Base-by-base conservation (phyloP, 2,113 vertebrate species). In the Asarcornis scutulata region DNA sequence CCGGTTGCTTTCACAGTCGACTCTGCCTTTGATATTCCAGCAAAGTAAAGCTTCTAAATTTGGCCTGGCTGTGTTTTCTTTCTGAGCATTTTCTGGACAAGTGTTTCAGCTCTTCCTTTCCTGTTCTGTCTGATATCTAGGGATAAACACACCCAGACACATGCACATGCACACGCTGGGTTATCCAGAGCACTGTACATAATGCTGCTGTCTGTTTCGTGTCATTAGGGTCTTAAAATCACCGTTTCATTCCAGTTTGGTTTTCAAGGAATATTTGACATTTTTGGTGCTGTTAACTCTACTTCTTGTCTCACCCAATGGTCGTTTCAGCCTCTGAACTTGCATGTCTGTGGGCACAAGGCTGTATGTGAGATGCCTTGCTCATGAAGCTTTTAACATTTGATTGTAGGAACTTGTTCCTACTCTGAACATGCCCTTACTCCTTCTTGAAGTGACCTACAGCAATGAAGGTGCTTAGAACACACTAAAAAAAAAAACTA, bases 61-160 rank as follows among this genome's bases (percentile, higher is more conserved):
- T 96, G 95, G 89, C 94, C 91, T 86, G 88, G 59, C 93, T 96
- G 67, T 97, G 94, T 96, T 96, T 96, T 67, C 86, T 97, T 95
- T 96, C 50, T 36, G 90, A 96, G 92, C 81, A 73, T 95, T 96
- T 96, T 91, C 93, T 94, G 96, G 86, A 94, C 95, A 85, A 96
- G 95, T 89, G 84, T 94, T 95, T 91, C 93, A 76, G 42, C 91
- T 97, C 96, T 97, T 97, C 95, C 95, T 96, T 96, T 97, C 96
- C 96, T 96, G 96, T 96, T 73, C 92, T 97, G 93, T 95, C 92
- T 97, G 95, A 95, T 96, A 96, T 95, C 95, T 95, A 91, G 83
- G 91, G 95, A 91, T 96, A 96, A 96, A 95, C 96, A 95, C 83
- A 93, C 66, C 50, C 26, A 0, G 60, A 60, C 52, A 42, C 82